Conservation (phyloP, 23 tunicate genomes). For the Ciona savignyi region DNA sequence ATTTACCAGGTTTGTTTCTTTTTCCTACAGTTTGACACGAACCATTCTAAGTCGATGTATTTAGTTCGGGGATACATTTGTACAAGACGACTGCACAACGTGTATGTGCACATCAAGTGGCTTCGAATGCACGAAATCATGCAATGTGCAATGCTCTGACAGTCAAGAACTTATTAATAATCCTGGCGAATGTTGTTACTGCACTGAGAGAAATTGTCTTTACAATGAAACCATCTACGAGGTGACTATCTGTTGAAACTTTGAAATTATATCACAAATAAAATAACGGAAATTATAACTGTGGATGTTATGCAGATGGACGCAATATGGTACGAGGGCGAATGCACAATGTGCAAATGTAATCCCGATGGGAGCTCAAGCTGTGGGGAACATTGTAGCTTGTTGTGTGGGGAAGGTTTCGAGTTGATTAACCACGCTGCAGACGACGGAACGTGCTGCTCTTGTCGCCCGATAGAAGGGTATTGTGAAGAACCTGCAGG, state of each 20-base stretch:
- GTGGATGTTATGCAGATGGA: slow-evolving; percentile 22
- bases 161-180: slow-evolving; percentile 38
- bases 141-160: slow-evolving; percentile 44
- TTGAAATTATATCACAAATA: no score
- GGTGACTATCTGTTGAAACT: no score
- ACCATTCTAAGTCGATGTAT: neutral
- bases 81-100: slow-evolving; percentile 32
- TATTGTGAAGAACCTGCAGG: slow-evolving; percentile 46
- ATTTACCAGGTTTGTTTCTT: slow-evolving; percentile 11
- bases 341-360: slow-evolving; percentile 81
- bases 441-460: slow-evolving; percentile 76
- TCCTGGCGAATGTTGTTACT: slow-evolving; percentile 62
- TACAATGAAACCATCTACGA: slow-evolving; percentile 27
- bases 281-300: no score
- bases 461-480: slow-evolving; percentile 55
- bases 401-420: slow-evolving; percentile 54
- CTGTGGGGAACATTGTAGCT: slow-evolving; percentile 75
- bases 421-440: slow-evolving; percentile 75
- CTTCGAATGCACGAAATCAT: slow-evolving; percentile 43
- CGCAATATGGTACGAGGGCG: slow-evolving; percentile 41
- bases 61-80: slow-evolving; percentile 45
- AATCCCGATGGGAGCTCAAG: slow-evolving; percentile 46
- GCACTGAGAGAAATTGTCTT: slow-evolving; percentile 40
- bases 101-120: slow-evolving; percentile 53
- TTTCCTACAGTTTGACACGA: neutral